Base-by-base conservation (phyloP, 35 echinoderm and acorn worm species). In the Strongylocentrotus purpuratus region DNA sequence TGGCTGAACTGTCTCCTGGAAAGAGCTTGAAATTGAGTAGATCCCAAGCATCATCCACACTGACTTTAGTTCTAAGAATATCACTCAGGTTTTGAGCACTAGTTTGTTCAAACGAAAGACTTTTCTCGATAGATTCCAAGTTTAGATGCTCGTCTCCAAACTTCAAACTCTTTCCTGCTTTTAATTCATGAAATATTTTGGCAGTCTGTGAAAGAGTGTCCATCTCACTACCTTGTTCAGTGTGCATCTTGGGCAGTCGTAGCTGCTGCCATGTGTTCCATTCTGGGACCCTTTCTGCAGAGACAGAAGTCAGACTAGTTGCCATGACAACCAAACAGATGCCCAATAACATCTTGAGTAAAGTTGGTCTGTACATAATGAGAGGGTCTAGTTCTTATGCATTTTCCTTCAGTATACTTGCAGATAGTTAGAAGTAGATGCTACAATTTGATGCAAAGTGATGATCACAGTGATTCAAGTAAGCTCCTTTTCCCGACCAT, bases 81-180 rank as follows among this genome's bases (percentile, higher is more conserved):
- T 58, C 14, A 12, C 91, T 93, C 48, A 93, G 28, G 48, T 93
- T 58, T 55, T 58, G 58, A 32, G 91, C 91, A 32, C 48, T 93
- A 17, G 91, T 58, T 28, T 93, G 91, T 28, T 93, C 32, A 93
- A 55, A 93, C 58, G 91, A 93, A 47, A 93, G 48, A 93, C 91
- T 93, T 20, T 14, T 89, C 87, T 89, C 87, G 12, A 89, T 89
- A 33, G 45, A 89, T 89, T 33, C 87, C 33, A 89, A 89, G 15
- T 89, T 45, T 2, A 33, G 33, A 33, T 35, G 12, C 31, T 46
- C 33, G 41, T 45, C 87, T 46, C 87, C 32, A 33, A 89, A 17
- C 45, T 89, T 89, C 18, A 45, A 5, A 18, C 32, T 46, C 87
- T 89, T 89, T 0, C 65, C 65, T 28, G 65, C 65, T n/a, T 78